Evolutionary conservation across 2,888 invertebrate genomes (phyloP).

Genomic region (Clivina fossor): DNA sequence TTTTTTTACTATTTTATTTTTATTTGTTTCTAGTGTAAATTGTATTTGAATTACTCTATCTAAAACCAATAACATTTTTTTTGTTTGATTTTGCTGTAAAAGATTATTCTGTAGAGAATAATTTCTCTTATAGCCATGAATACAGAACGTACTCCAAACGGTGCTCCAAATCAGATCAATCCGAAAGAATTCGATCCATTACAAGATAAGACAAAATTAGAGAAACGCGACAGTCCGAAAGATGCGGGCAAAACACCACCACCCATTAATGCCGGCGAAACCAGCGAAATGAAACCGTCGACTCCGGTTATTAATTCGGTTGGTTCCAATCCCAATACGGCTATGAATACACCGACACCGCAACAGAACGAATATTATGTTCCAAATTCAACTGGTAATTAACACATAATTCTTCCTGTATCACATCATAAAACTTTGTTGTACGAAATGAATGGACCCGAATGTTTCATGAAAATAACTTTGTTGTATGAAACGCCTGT

Average conservation of each 20-base stretch:
- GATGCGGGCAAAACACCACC: conserved; percentile 18
- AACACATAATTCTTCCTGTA: background rate
- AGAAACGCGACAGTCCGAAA: conserved; percentile 38
- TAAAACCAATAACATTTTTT: too few relatives aligned
- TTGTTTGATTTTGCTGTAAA: too few relatives aligned
- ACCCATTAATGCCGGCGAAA: background rate
- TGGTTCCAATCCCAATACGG: conserved; percentile 6
- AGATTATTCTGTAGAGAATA: too few relatives aligned
- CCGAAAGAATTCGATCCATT: conserved; percentile 64
- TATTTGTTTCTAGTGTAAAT: too few relatives aligned
- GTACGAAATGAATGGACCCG: too few relatives aligned
- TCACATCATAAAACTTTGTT: too few relatives aligned
- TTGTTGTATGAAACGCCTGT: too few relatives aligned
- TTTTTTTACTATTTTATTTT: too few relatives aligned
- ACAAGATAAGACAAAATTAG: conserved; percentile 51
- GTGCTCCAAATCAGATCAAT: conserved; percentile 49
- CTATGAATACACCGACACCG: conserved; percentile 13
- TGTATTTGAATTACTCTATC: too few relatives aligned
- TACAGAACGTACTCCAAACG: conserved; percentile 29
- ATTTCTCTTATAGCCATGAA: conserved; percentile 18
- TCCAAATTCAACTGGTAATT: conserved; percentile 29
- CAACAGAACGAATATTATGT: conserved; percentile 30
- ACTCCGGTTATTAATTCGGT: conserved; percentile 17
- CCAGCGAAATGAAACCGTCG: conserved; percentile 20
- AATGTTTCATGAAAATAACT: too few relatives aligned